A percentile compares a stretch with the other conserved stretches of the same genome.
Conservation (phyloP, 2,888 invertebrate genomes). For the Oscheius sp. region DNA sequence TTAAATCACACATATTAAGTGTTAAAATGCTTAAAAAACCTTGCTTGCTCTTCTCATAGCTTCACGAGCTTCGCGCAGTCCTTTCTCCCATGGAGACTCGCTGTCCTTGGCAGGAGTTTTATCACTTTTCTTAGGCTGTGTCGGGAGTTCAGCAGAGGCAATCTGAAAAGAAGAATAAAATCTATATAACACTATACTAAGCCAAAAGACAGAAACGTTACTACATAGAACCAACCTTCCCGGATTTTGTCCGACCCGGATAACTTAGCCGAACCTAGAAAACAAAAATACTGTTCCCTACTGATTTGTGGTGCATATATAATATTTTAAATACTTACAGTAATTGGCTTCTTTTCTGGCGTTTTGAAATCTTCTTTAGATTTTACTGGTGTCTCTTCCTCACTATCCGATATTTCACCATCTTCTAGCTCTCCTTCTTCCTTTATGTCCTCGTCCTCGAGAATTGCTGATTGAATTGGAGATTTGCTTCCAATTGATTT, state of each 20-base stretch:
- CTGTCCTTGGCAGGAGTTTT: not conserved
- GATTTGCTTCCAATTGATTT: not conserved
- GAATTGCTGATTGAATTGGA: not conserved
- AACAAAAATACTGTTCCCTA: not conserved
- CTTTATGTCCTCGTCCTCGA: conserved; percentile 22
- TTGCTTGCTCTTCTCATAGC: conserved; percentile 24
- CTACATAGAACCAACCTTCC: conserved; percentile 1
- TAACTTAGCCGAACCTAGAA: conserved; percentile 16
- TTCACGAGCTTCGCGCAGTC: conserved; percentile 24
- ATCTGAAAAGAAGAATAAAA: not conserved
- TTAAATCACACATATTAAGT: not conserved
- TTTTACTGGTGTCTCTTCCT: not conserved
- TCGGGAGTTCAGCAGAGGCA: not conserved
- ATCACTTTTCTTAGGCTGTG: not conserved
- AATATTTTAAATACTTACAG: conserved; percentile 18
- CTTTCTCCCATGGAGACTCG: conserved; percentile 24
- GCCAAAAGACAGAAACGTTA: not conserved
- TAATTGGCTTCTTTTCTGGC: not conserved
- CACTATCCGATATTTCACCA: conserved; percentile 17
- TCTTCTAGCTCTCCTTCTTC: conserved; percentile 31
- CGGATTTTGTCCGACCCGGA: not conserved
- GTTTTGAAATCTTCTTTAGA: not conserved
- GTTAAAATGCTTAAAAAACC: not conserved
- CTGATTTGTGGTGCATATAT: not conserved
- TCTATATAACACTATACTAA: not conserved